These are phyloP conservation scores for Taeniopygia guttata DNA, from an alignment of 2,797 vertebrate genomes.

Conservation along the genomic window DNA sequence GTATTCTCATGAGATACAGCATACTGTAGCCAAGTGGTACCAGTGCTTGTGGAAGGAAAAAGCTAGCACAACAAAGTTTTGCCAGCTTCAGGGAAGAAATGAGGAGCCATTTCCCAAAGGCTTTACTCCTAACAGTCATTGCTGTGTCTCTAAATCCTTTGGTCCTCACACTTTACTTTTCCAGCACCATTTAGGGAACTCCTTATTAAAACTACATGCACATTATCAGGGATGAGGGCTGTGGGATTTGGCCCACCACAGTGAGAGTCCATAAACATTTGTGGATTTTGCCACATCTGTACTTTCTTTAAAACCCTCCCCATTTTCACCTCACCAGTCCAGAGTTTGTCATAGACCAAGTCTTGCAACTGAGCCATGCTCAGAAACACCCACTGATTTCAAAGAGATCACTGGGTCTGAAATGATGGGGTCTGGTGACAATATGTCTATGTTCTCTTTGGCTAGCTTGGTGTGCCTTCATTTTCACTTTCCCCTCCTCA, in stretches of 20 bases:
- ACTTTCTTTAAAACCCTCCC: constrained; percentile 29
- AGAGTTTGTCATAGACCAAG: not conserved
- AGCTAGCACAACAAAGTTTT: not conserved
- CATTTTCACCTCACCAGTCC: constrained; percentile 33
- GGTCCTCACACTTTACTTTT: not conserved
- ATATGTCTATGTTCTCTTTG: not conserved
- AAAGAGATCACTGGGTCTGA: constrained; percentile 29
- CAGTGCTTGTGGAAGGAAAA: not conserved
- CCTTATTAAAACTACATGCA: not conserved
- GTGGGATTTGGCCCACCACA: not conserved
- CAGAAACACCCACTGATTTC: constrained; percentile 52
- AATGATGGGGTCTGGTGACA: constrained; percentile 32
- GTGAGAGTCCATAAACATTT: not conserved
- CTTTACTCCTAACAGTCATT: not conserved
- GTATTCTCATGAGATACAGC: not conserved
- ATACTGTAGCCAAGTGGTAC: not conserved
- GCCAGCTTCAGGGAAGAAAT: not conserved
- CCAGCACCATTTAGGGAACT: not conserved
- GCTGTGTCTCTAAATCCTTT: not conserved
- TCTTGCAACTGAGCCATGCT: not conserved
- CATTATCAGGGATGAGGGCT: not conserved
- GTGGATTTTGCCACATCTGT: constrained; percentile 24
- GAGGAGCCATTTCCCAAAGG: not conserved
- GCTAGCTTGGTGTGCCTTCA: not conserved
- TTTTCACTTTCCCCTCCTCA: constrained; percentile 52